A percentile compares a stretch with the other conserved stretches of the same genome.
phyloP scores from a whole-genome alignment of 2,888 invertebrate genomes.

The Drosophila melanosoma region DNA sequence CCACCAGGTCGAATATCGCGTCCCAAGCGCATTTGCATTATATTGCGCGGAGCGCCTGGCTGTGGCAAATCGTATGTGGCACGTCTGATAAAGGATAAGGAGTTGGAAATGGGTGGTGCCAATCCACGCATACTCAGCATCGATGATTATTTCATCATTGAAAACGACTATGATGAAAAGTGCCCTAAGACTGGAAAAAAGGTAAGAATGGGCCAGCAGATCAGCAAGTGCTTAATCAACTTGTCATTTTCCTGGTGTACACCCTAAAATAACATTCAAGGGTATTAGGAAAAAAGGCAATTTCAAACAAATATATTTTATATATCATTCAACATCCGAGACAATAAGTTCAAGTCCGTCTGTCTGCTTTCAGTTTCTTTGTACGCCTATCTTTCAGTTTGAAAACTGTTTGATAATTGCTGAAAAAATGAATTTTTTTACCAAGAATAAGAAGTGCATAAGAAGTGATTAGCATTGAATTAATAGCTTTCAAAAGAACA shows the following conservation, averaged over 20 bases:
- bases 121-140: conserved; percentile 96
- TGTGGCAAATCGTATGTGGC: conserved; percentile 97
- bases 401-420: not conserved
- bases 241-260: not conserved
- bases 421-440: not conserved
- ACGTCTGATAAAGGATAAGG: conserved; percentile 93
- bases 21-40: conserved; percentile 92
- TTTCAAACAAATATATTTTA: not conserved
- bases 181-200: conserved; percentile 84
- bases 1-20: conserved; percentile 92
- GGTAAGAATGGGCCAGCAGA: conserved; percentile 51
- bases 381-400: not conserved
- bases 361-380: not conserved
- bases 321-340: not conserved
- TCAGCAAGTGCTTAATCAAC: not conserved
- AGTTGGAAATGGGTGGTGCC: conserved; percentile 93
- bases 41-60: conserved; percentile 96
- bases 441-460: not conserved
- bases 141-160: conserved; percentile 98
- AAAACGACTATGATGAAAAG: conserved; percentile 89
- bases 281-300: not conserved
- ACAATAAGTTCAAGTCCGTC: not conserved
- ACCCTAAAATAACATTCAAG: not conserved
- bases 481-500: not conserved
- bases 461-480: not conserved